phyloP scores from a whole-genome alignment of 2,113 vertebrate species.

The Podarcis raffonei region DNA sequence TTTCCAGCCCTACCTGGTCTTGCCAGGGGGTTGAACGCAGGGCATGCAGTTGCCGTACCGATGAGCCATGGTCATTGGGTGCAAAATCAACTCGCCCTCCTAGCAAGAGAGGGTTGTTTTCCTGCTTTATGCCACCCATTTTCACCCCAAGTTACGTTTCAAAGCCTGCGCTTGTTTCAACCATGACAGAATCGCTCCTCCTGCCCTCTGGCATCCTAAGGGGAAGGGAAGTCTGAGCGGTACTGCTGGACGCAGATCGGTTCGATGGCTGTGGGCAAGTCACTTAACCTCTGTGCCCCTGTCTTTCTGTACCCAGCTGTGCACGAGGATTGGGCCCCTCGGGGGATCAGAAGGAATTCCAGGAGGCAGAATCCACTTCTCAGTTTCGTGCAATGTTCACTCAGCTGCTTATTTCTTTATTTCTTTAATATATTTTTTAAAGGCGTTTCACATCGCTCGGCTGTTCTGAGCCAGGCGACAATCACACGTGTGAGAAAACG shows the following conservation, averaged over 20 bases:
- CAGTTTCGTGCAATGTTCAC: constrained; percentile 21
- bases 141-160: background rate
- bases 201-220: background rate
- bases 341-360: constrained; percentile 11
- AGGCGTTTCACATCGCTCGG: constrained; percentile 13
- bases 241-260: fast-evolving
- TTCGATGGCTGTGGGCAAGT: fast-evolving
- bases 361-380: background rate
- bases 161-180: background rate
- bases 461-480: background rate
- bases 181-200: background rate
- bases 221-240: fast-evolving
- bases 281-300: constrained; percentile 54
- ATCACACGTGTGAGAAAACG: background rate
- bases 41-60: fast-evolving
- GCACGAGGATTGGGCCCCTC: constrained; percentile 14
- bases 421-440: background rate
- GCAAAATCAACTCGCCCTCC: background rate
- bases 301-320: constrained; percentile 30
- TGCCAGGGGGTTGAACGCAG: too few relatives aligned
- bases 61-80: background rate
- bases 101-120: background rate
- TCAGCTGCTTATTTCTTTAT: background rate
- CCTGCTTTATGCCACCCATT: background rate
- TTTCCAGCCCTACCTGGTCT: too few relatives aligned